These are phyloP conservation scores for Nipponia nippon DNA, from an alignment of 2,113 vertebrate species.

Conservation along the genomic window DNA sequence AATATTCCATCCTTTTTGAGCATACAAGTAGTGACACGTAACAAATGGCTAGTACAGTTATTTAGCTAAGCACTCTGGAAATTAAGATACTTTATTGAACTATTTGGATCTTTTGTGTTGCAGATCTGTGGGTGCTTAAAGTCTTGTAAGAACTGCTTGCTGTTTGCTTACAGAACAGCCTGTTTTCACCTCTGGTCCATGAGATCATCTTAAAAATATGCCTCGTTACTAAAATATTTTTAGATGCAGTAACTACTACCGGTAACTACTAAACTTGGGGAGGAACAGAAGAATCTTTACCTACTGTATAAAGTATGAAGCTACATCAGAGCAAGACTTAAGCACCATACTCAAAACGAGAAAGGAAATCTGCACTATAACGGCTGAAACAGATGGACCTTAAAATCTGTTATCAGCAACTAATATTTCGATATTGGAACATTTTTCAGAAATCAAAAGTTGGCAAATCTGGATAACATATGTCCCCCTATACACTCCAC, in stretches of 20 bases:
- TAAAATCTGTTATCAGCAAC: background rate
- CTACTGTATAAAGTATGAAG: background rate
- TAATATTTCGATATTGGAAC: background rate
- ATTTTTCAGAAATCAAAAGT: background rate
- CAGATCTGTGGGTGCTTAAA: background rate
- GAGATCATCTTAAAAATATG: background rate
- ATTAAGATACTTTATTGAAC: background rate
- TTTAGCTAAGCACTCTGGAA: background rate
- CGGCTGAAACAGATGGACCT: background rate
- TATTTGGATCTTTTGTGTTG: background rate
- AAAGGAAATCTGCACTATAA: background rate
- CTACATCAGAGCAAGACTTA: background rate
- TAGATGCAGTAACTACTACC: background rate
- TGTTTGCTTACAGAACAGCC: background rate
- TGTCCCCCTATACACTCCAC: background rate
- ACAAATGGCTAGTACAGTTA: background rate
- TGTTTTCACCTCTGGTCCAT: background rate
- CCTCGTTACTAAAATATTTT: background rate
- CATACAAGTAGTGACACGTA: background rate
- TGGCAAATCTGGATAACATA: background rate
- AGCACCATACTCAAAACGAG: background rate
- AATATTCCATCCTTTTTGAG: background rate
- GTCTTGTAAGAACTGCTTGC: background rate
- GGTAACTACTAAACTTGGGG: background rate
- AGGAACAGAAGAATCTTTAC: background rate